Percentiles rank a stretch among this genome's conserved stretches.
Evolutionary conservation across 2,113 vertebrate species (phyloP).

Genomic region (Thamnophis sirtalis): DNA sequence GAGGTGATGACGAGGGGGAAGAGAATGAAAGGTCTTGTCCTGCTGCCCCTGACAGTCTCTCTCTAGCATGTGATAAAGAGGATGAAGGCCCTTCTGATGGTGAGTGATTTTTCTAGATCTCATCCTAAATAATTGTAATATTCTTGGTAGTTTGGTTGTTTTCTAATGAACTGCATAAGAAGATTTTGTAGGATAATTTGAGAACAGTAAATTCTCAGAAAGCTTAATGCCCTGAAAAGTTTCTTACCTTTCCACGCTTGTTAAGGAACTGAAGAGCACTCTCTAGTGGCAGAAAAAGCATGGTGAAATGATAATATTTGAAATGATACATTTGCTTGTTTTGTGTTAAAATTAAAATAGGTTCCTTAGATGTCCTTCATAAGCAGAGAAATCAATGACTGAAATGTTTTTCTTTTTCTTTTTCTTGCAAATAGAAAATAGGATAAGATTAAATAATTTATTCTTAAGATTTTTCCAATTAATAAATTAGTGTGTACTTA

Average conservation of each 20-base stretch:
- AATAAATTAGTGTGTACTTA: constrained; percentile 37
- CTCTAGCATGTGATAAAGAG: constrained; percentile 87
- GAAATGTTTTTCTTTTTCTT: constrained; percentile 49
- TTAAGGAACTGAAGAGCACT: constrained; percentile 78
- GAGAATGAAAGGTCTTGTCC: constrained; percentile 73
- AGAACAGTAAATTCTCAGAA: constrained; percentile 36
- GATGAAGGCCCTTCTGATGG: constrained; percentile 82
- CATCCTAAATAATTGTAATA: neutral
- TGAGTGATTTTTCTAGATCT: constrained; percentile 66
- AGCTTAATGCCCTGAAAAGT: constrained; percentile 33
- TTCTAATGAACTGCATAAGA: constrained; percentile 30
- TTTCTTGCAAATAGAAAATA: constrained; percentile 59
- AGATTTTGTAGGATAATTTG: constrained; percentile 38
- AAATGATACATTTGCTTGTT: neutral
- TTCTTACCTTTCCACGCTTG: constrained; percentile 54
- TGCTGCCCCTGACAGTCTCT: constrained; percentile 77
- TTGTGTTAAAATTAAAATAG: neutral
- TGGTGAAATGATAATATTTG: constrained; percentile 22
- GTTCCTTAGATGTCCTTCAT: neutral
- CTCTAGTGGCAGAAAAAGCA: constrained; percentile 72
- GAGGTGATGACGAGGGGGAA: constrained; percentile 75
- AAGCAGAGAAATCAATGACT: constrained; percentile 47
- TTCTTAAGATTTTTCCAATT: constrained; percentile 58
- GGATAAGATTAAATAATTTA: constrained; percentile 75
- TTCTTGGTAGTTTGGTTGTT: constrained; percentile 32